Evolutionary conservation across 2,113 vertebrate genomes (phyloP), one percentile per base, ranked within the genome.

Genomic region (Talpa occidentalis): DNA sequence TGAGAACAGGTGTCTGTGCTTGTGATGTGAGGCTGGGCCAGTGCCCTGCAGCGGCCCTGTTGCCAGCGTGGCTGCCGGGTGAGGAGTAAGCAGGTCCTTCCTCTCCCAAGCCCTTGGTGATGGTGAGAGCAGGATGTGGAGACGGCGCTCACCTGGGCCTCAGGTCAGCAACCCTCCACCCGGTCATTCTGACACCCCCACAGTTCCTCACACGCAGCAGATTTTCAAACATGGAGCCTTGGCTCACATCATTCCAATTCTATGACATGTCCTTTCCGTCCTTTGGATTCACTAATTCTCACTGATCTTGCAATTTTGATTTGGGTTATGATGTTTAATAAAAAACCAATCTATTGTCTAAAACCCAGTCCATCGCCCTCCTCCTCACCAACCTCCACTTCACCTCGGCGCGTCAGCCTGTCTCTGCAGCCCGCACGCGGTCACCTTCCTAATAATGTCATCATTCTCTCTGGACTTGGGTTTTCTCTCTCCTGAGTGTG

Each of bases 331-430:
- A n/a, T n/a, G n/a, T n/a, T n/a, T n/a, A n/a, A n/a, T n/a, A 44
- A 44, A 70, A 73, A 89, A 28, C 16, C 37, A 15, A 47, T 21
- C 49, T 88, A 21, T 37, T 84, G 80, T 54, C 21, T 15, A 83
- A 82, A 81, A 17, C 10, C 60, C 54, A 19, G 35, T 52, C 24
- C n/a, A 2, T 35, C 5, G n/a, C 26, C 17, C 12, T 10, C 84
- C 24, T 67, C 49, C n/a, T n/a, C 1, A 3, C 7, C 22, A 3
- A 7, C 73, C 14, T 28, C 17, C 24, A 4, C 28, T 28, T 0
- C 0, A 1, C 2, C 1, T 19, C n/a, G 7, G 1, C 32, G 28
- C 37, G 1, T 22, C 10, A 2, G 12, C 1, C 1, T 76, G 17
- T 21, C 10, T 54, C 78, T 16, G 22, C 37, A 35, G 44, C 49